Percentiles rank a stretch among this genome's conserved stretches.
Evolutionary conservation across 1,140 invertebrate genomes (phyloP).

Genomic region (Solenopsis invicta): DNA sequence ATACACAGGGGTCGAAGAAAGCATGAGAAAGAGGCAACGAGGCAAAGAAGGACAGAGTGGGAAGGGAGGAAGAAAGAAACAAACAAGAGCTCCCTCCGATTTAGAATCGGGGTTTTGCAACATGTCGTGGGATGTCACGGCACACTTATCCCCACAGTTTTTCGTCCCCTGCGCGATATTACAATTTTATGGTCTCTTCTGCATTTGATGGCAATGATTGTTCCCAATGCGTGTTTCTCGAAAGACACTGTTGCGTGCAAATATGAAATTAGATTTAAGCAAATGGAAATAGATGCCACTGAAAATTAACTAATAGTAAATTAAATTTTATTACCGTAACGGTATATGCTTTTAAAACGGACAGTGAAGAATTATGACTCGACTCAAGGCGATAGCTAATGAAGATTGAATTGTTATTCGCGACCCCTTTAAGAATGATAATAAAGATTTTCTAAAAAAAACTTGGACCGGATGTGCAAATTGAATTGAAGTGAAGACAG

Average conservation of each 20-base stretch:
- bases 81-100: conserved; percentile 39
- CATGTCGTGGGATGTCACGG: conserved; percentile 47
- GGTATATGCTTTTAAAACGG: conserved; percentile 1
- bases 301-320: conserved; percentile 28
- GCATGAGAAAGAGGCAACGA: neutral
- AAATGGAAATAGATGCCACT: conserved; percentile 4
- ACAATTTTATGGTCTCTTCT: conserved; percentile 18
- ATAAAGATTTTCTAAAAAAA: neutral
- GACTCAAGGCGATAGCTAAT: conserved; percentile 1
- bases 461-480: neutral
- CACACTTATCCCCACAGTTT: conserved; percentile 31
- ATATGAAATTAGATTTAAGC: conserved; percentile 15
- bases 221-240: neutral
- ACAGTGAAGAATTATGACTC: conserved; percentile 18
- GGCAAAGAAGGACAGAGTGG: neutral
- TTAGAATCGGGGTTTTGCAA: conserved; percentile 39
- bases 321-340: conserved; percentile 30
- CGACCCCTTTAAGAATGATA: neutral
- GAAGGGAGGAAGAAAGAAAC: conserved; percentile 30
- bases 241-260: neutral
- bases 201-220: conserved; percentile 17
- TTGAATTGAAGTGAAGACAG: neutral
- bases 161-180: conserved; percentile 4
- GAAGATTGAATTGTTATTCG: conserved; percentile 43
- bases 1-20: conserved; percentile 29